phyloP scores from a whole-genome alignment of 2,888 invertebrate genomes.

The Druceiella hillmani region DNA sequence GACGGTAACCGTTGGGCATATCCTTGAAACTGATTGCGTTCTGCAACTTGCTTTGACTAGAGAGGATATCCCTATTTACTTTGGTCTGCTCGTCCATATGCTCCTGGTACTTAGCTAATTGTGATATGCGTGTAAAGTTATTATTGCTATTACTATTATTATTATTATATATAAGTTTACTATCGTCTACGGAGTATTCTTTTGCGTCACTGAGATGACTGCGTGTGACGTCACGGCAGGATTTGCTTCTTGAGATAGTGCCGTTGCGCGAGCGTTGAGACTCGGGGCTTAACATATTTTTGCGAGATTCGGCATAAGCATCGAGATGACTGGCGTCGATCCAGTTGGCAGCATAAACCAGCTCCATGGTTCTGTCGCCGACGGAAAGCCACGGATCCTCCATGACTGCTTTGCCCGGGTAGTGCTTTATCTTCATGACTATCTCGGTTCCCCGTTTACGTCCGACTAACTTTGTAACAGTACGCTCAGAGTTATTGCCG shows the following conservation, averaged over 20 bases:
- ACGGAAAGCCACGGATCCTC: slow-evolving; percentile 67
- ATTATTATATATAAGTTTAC: slow-evolving; percentile 33
- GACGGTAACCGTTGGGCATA: slow-evolving; percentile 56
- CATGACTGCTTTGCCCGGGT: slow-evolving; percentile 79
- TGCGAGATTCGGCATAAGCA: slow-evolving; percentile 34
- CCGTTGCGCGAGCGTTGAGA: slow-evolving; percentile 31
- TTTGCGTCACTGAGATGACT: slow-evolving; percentile 29
- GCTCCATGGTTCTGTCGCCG: slow-evolving; percentile 64
- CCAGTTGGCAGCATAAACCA: slow-evolving; percentile 83
- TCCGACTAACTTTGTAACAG: too few species aligned
- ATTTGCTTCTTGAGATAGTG: slow-evolving; percentile 48
- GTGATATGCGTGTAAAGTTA: slow-evolving; percentile 40
- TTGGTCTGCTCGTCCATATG: slow-evolving; percentile 50
- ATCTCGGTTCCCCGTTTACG: too few species aligned
- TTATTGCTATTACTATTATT: slow-evolving; percentile 30
- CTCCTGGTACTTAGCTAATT: slow-evolving; percentile 59
- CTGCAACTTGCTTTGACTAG: slow-evolving; percentile 44
- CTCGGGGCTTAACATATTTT: too few species aligned
- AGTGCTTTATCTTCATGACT: slow-evolving; percentile 78
- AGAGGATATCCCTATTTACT: slow-evolving; percentile 49
- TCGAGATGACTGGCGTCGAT: slow-evolving; percentile 60
- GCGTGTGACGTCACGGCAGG: slow-evolving; percentile 43
- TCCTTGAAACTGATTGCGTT: slow-evolving; percentile 56
- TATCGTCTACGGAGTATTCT: slow-evolving; percentile 35
- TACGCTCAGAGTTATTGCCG: too few species aligned